Percentiles rank a stretch among this genome's conserved stretches.
Evolutionary conservation across 2,113 vertebrate genomes (phyloP).

Genomic region (Pontoporia blainvillei): DNA sequence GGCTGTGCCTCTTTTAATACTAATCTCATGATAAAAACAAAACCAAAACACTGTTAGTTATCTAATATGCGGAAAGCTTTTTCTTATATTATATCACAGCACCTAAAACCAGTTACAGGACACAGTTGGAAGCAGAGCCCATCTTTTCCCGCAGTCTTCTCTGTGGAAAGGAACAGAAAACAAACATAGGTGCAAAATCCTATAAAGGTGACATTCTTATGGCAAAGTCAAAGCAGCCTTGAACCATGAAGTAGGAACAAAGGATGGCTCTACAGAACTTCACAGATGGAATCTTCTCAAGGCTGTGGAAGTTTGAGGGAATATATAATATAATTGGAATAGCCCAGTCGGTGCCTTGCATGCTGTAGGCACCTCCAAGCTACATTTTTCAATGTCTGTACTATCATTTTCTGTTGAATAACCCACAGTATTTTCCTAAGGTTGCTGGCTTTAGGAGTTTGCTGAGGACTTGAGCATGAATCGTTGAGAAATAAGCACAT

Average conservation of each 20-base stretch:
- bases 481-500: not conserved
- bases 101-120: conserved; percentile 11
- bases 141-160: not conserved
- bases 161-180: not conserved
- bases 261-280: not conserved
- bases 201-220: not conserved
- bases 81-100: not conserved
- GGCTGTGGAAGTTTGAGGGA: not conserved
- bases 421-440: conserved; percentile 50
- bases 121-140: conserved; percentile 22
- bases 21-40: not conserved
- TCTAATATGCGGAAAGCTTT: not conserved
- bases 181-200: not conserved
- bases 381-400: not conserved
- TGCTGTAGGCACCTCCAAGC: not conserved
- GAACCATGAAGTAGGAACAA: not conserved
- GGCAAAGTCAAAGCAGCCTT: not conserved
- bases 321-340: not conserved
- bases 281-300: not conserved
- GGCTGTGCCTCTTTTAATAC: conserved; percentile 7
- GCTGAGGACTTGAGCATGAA: not conserved
- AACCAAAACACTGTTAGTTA: not conserved
- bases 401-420: not conserved
- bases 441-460: conserved; percentile 4
- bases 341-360: not conserved